These are phyloP conservation scores for Formica selysi DNA, from an alignment of 1,140 invertebrate genomes.

Conservation along the genomic window DNA sequence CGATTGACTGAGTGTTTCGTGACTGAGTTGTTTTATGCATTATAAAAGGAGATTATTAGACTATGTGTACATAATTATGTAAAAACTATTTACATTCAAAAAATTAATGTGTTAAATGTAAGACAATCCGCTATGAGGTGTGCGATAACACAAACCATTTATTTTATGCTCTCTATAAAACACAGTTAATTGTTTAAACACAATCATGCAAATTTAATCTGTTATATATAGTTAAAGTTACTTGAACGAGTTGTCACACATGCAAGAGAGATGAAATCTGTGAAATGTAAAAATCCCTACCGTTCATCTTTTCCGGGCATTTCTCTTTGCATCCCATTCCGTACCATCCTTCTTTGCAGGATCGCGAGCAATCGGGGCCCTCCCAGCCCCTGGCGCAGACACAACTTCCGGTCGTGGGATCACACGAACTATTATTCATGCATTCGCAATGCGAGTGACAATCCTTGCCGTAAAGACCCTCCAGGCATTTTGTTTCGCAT, in stretches of 20 bases:
- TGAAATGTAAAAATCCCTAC: conserved; percentile 82
- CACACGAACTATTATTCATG: conserved; percentile 95
- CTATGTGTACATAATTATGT: background rate
- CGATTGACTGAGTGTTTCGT: background rate
- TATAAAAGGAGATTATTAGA: background rate
- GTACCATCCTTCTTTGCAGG: conserved; percentile 93
- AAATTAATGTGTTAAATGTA: conserved; percentile 7
- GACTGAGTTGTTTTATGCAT: background rate
- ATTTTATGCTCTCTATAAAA: background rate
- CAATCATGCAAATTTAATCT: conserved; percentile 14
- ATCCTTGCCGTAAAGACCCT: conserved; percentile 92
- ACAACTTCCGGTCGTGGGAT: conserved; percentile 92
- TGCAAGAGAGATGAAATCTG: background rate
- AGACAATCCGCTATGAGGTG: background rate
- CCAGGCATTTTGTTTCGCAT: conserved; percentile 94
- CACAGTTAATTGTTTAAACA: background rate
- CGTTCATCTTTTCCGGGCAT: conserved; percentile 90
- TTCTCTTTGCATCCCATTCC: conserved; percentile 93
- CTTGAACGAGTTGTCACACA: background rate
- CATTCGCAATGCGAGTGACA: conserved; percentile 94
- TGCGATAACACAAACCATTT: background rate
- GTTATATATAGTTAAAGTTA: background rate
- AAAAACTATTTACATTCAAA: background rate
- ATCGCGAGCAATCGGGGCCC: conserved; percentile 91
- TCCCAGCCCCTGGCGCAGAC: conserved; percentile 95